These are phyloP conservation scores for Conops quadrifasciatus DNA, from an alignment of 2,888 invertebrate species.

Conservation along the genomic window DNA sequence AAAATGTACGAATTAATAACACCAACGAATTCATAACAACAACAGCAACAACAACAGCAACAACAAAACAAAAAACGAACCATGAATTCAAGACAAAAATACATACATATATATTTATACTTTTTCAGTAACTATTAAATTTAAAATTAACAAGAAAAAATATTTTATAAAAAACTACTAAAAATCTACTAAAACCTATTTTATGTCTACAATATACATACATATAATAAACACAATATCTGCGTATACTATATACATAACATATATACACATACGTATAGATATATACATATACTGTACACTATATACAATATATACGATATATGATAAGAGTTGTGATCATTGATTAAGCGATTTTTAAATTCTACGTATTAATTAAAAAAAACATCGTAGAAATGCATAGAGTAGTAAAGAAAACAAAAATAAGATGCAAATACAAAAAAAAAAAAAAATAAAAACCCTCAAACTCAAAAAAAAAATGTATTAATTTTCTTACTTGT, in stretches of 20 bases:
- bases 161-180: slow-evolving; percentile 35
- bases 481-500: neutral
- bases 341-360: slow-evolving; percentile 64
- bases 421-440: slow-evolving; percentile 26
- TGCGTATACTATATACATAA: slow-evolving; percentile 20
- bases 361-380: slow-evolving; percentile 44
- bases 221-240: slow-evolving; percentile 26
- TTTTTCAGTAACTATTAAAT: too few relatives aligned
- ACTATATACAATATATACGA: slow-evolving; percentile 45
- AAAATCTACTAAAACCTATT: slow-evolving; percentile 15
- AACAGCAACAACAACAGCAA: too few relatives aligned
- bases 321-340: slow-evolving; percentile 63
- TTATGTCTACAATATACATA: slow-evolving; percentile 28
- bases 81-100: too few relatives aligned
- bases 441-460: slow-evolving; percentile 15
- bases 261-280: slow-evolving; percentile 37
- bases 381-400: too few relatives aligned
- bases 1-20: too few relatives aligned
- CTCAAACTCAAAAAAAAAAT: slow-evolving; percentile 2
- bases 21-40: too few relatives aligned
- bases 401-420: slow-evolving; percentile 4
- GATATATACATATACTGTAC: too few relatives aligned
- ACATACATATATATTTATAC: too few relatives aligned
- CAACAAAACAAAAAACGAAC: too few relatives aligned
- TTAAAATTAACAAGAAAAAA: slow-evolving; percentile 21